Evolutionary conservation across 2,888 invertebrate genomes (phyloP), one percentile per base, ranked within the genome.

Genomic region (Dascillus cervinus): DNA sequence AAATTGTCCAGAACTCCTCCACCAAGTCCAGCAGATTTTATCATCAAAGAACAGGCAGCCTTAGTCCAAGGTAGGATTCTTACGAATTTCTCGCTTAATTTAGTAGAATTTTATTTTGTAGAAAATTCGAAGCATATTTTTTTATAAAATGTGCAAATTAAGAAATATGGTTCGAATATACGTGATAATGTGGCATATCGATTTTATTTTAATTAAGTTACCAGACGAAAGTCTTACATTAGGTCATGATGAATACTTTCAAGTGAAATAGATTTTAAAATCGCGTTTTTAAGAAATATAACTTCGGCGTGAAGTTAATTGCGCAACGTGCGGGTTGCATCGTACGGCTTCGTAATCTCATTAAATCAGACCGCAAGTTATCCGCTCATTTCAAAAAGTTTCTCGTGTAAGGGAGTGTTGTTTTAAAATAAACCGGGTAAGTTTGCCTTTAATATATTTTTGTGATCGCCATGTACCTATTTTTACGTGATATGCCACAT

Each of bases 1-100:
- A 76, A 73, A 55, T 71, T 76, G 50, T 75, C 77, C 19, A 78
- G 77, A 58, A 80, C 80, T 37, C 80, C 79, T 40, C 80, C 79
- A 27, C 79, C 80, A 4, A 80, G 79, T 47, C 80, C 79, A 20
- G 78, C 79, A 32, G 79, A 79, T 59, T 70, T 80, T 52, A 69
- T 67, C 39, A 52, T 65, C 39, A 67, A 64, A 53, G 71, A 72
- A 37, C 70, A 67, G 58, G 59, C 66, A 42, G 73, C 57, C 51
- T 49, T 71, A 56, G 48, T 57, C 43, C 63, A 65, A 60, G 64
- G 66, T 66, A 56, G 47, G 58, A 53, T 45, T 43, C 29, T 38
- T 41, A n/a, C 23, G 8, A n/a, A 33, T 31, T 34, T 34, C 4
- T 17, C 8, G 8, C 8, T 17, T 6, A 6, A 6, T 17, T 17